Evolutionary conservation across 2,888 invertebrate genomes (phyloP), one percentile per base, ranked within the genome.

Genomic region (Agriotes lineatus): DNA sequence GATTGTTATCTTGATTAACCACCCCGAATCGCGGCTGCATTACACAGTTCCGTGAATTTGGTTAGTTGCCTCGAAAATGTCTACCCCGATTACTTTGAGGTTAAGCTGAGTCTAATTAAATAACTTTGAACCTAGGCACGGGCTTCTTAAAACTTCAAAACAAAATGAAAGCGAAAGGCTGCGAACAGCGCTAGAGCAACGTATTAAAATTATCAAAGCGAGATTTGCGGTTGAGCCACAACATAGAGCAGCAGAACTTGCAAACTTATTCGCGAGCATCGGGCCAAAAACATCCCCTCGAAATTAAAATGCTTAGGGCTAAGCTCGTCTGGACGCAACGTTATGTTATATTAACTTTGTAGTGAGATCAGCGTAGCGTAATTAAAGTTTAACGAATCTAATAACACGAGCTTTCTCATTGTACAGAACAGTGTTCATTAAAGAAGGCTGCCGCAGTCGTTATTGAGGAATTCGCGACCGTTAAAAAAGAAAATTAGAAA

Each of bases 371-470:
- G 69, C 45, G 56, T 69, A 57, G 69, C 69, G 69, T 71, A 71
- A 69, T 71, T 71, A 71, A 69, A 71, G 58, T 71, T 69, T 69
- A 71, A 71, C 69, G 66, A 71, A 71, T 69, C 69, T 71, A 71
- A 69, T 69, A 69, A 69, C 66, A 66, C 35, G 61, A 48, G 44
- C 33, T 50, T 57, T 65, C 69, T 52, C 66, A 54, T 52, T 62
- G 66, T 30, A 35, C 57, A n/a, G n/a, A 61, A 22, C 61, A 42
- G 25, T 69, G 59, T 69, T 69, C 64, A 69, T 69, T 69, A 69
- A 60, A 69, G 54, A 39, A 64, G 52, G 22, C 20, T 5, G 48
- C 48, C 4, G 48, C 48, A 6, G 19, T 44, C 25, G 60, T 69
- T 69, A 69, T 69, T 61, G 48, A 48, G 48, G 25, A 48, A 48